Evolutionary conservation across 2,797 vertebrate genomes (phyloP).

Genomic region (Alfaro cultratus): DNA sequence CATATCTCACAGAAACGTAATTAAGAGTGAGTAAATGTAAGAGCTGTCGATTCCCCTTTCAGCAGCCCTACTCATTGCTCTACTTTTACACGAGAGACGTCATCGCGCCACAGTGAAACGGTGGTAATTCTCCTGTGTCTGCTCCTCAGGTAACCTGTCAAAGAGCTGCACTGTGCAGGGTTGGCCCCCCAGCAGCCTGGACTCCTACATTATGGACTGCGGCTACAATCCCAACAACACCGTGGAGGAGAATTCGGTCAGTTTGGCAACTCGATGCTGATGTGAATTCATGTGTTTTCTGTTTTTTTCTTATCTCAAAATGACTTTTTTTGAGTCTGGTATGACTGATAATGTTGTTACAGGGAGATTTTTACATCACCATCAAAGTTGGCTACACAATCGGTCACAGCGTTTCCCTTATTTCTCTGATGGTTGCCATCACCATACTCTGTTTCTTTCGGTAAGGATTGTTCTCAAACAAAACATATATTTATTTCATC

Average conservation of each 20-base stretch:
- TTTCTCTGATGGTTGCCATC: slow-evolving; percentile 88
- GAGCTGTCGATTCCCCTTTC: neutral
- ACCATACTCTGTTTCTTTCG: slow-evolving; percentile 82
- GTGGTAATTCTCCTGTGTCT: slow-evolving; percentile 14
- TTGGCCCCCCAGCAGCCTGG: slow-evolving; percentile 83
- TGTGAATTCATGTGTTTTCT: neutral
- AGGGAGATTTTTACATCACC: slow-evolving; percentile 81
- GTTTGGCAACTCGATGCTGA: slow-evolving; percentile 35
- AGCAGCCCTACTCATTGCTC: neutral
- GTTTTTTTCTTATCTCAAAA: neutral
- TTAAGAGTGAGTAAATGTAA: slow-evolving; percentile 38
- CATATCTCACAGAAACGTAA: slow-evolving; percentile 40
- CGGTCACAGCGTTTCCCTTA: slow-evolving; percentile 91
- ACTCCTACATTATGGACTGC: slow-evolving; percentile 81
- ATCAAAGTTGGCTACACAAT: slow-evolving; percentile 94
- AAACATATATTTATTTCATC: slow-evolving; percentile 4
- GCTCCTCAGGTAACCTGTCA: slow-evolving; percentile 87
- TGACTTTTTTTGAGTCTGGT: slow-evolving; percentile 7
- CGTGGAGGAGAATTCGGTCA: slow-evolving; percentile 57
- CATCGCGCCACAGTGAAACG: neutral
- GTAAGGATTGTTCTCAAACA: slow-evolving; percentile 60
- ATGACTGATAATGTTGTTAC: slow-evolving; percentile 35
- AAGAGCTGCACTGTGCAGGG: slow-evolving; percentile 87
- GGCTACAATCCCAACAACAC: slow-evolving; percentile 83
- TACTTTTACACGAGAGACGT: neutral